phyloP scores from a whole-genome alignment of 2,113 vertebrate species.

The Rhinoderma darwinii region DNA sequence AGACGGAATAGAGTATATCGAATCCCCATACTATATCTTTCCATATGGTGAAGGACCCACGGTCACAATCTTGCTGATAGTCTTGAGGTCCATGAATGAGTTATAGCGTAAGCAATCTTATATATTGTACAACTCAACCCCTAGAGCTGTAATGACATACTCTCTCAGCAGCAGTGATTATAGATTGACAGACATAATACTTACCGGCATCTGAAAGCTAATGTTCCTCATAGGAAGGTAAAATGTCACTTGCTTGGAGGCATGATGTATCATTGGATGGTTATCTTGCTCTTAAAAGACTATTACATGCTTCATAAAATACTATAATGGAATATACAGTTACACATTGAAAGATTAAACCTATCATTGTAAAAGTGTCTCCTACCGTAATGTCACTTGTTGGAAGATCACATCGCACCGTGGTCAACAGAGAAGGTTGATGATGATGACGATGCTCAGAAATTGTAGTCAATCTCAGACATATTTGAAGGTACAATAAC shows the following conservation, averaged over 20 bases:
- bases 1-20: background rate
- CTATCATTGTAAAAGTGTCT: background rate
- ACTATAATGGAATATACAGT: background rate
- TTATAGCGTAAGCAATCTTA: background rate
- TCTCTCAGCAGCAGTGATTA: background rate
- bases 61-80: background rate
- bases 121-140: background rate
- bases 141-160: background rate
- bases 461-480: background rate
- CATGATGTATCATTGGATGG: background rate
- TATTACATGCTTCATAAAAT: background rate
- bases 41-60: background rate
- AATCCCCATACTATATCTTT: background rate
- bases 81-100: background rate
- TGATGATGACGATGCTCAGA: background rate
- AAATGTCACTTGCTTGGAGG: background rate
- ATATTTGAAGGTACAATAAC: background rate
- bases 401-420: background rate
- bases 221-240: conserved; percentile 1
- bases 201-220: background rate
- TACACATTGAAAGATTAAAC: background rate
- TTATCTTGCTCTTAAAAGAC: background rate
- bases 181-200: background rate
- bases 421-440: background rate
- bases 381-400: background rate